phyloP scores from a whole-genome alignment of 1,140 invertebrate species.

The Lepidurus couesii region DNA sequence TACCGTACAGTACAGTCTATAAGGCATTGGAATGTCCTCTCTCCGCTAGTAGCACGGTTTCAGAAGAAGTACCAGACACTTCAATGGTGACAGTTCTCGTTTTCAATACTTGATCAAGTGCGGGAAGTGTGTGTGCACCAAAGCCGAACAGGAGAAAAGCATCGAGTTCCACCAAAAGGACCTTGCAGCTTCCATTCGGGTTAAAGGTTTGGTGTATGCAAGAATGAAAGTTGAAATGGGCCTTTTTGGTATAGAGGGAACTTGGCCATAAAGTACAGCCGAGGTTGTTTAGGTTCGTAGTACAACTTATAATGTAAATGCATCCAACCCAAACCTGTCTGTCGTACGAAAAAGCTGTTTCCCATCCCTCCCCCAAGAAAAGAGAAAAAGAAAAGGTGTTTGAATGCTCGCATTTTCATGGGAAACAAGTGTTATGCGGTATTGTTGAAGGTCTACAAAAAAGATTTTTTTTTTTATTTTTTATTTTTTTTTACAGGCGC shows the following conservation, averaged over 20 bases:
- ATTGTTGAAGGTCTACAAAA: background rate
- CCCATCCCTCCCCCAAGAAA: background rate
- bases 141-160: background rate
- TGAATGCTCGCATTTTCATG: background rate
- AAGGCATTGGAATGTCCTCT: background rate
- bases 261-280: background rate
- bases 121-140: background rate
- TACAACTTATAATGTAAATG: too few relatives aligned
- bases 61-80: background rate
- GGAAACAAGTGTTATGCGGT: background rate
- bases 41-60: background rate
- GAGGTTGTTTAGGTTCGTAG: too few relatives aligned
- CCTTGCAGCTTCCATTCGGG: background rate
- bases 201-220: background rate
- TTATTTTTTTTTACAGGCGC: constrained; percentile 6
- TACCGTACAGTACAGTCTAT: too few relatives aligned
- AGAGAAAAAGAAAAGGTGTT: background rate
- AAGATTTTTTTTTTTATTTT: background rate
- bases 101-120: constrained; percentile 11
- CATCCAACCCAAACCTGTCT: background rate
- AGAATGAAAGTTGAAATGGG: background rate
- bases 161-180: background rate
- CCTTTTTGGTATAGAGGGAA: background rate
- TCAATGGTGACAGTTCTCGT: background rate
- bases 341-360: background rate